These are phyloP conservation scores for Psittacara wagleri DNA, from an alignment of 2,113 vertebrate species.

Conservation along the genomic window DNA sequence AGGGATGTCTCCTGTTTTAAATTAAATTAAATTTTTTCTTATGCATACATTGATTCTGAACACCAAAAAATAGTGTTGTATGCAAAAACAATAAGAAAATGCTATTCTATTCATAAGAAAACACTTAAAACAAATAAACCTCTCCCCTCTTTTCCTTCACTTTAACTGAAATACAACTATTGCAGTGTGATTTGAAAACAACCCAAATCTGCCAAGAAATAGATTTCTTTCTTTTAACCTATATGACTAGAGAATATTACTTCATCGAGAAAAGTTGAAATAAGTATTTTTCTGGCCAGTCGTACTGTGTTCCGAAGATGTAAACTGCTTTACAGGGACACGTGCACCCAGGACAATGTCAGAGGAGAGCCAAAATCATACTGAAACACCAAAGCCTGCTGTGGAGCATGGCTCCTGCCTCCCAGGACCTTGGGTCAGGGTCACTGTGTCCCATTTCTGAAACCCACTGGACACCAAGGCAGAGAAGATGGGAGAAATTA, in stretches of 20 bases:
- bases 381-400: not conserved
- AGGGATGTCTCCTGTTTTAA: fast-evolving
- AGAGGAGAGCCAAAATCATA: fast-evolving
- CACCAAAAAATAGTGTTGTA: fast-evolving
- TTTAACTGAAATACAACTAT: fast-evolving
- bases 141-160: not conserved
- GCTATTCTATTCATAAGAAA: fast-evolving
- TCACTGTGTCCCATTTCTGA: fast-evolving
- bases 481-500: not conserved
- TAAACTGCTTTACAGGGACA: fast-evolving
- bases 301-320: fast-evolving
- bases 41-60: fast-evolving
- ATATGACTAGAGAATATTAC: fast-evolving
- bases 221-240: not conserved
- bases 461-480: not conserved
- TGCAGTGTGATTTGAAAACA: fast-evolving
- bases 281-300: fast-evolving
- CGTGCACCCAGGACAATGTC: fast-evolving
- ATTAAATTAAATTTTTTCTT: not conserved
- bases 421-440: no score
- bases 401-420: not conserved
- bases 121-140: not conserved
- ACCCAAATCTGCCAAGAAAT: fast-evolving
- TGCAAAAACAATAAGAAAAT: fast-evolving
- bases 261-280: not conserved